Percentiles rank a stretch among this genome's conserved stretches.
phyloP scores from a whole-genome alignment of 2,113 vertebrate species.

The Corydoras sp. region DNA sequence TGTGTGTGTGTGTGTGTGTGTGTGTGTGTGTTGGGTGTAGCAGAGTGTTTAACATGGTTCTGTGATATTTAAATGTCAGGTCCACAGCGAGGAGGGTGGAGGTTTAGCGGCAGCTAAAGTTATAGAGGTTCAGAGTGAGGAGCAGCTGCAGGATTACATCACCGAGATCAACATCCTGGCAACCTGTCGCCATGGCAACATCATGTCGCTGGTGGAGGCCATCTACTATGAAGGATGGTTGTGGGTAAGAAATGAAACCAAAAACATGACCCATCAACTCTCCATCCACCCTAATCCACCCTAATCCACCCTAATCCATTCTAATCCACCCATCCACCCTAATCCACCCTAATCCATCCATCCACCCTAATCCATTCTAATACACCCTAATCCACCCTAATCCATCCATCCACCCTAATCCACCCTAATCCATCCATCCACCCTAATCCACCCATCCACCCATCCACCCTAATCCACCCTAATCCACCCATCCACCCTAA shows the following conservation, averaged over 20 bases:
- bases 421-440: no score
- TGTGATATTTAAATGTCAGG: slow-evolving; percentile 12
- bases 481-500: no score
- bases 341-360: no score
- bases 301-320: no score
- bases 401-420: no score
- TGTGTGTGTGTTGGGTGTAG: background rate
- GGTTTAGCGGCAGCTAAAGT: slow-evolving; percentile 56
- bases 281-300: no score
- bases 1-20: slow-evolving; percentile 4
- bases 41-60: background rate
- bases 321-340: no score
- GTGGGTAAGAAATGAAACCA: slow-evolving; percentile 55
- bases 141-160: slow-evolving; percentile 61
- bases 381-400: no score
- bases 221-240: slow-evolving; percentile 56
- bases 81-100: slow-evolving; percentile 42
- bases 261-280: no score
- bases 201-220: slow-evolving; percentile 56
- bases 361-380: no score
- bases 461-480: no score
- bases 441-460: no score
- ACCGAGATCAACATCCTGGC: slow-evolving; percentile 62
- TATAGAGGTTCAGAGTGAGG: slow-evolving; percentile 52
- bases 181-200: slow-evolving; percentile 55